Evolutionary conservation across 92 coral and sea anemone species (phyloP), one percentile per base, ranked within the genome.

Genomic region (Epizoanthus scotinus): DNA sequence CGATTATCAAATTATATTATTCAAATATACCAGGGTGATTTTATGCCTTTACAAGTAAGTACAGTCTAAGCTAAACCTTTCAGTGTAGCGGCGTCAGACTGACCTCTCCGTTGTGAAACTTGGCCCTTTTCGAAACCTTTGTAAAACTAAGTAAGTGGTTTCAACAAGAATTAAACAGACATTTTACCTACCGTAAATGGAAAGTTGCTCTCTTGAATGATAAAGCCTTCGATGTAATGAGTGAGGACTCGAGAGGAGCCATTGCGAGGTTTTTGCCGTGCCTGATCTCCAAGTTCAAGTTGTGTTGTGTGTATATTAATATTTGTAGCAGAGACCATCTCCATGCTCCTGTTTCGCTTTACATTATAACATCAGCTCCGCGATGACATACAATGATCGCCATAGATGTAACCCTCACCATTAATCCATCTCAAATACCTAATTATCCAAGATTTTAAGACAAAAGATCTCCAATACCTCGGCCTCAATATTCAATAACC

Each of bases 151-250:
- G 2, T 29, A 8, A 64, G 2, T 9, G 14, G 15, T 13, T 9
- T 6, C 52, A 47, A 47, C 10, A 7, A 9, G 52, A 47, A 47
- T n/a, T 10, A 3, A 14, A 28, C 26, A 15, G 67, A 22, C 40
- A 21, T 28, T 0, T 28, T 24, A 27, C 92, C 87, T 79, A 95
- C 99, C 92, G 99, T 95, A 58, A 95, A 95, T 28, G 99, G 99
- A 78, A 90, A 89, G 86, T 94, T 95, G 80, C 99, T 95, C 78
- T 95, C 99, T 84, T 95, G 99, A 34, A 95, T 95, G 77, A 95
- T 87, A 87, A 95, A 95, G 40, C 97, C 94, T 78, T 95, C 99
- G 22, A 95, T 93, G 54, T 89, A 92, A 57, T 95, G 99, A 54
- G 97, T 95, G 40, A 95, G 86, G 52, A 95, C 89, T 49, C 98